A percentile compares a stretch with the other conserved stretches of the same genome.
phyloP scores from a whole-genome alignment of 2,113 vertebrate genomes.

The Excalfactoria chinensis region DNA sequence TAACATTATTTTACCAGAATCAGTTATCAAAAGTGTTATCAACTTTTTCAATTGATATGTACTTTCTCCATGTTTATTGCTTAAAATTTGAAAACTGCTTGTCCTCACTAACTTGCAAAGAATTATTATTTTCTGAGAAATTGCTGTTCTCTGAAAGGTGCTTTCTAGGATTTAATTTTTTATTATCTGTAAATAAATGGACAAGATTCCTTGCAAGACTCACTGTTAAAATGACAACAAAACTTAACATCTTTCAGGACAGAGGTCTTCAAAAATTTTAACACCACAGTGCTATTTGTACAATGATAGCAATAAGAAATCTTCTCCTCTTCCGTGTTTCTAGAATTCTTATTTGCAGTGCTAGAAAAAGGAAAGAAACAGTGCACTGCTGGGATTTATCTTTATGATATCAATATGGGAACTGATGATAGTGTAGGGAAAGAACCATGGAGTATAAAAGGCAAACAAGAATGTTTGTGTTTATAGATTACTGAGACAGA shows the following conservation, averaged over 20 bases:
- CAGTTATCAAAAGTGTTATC: not conserved
- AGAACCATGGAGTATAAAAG: not conserved
- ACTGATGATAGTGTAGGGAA: not conserved
- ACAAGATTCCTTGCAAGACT: not conserved
- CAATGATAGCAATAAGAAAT: not conserved
- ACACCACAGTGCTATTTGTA: not conserved
- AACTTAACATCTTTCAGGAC: not conserved
- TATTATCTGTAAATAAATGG: not conserved
- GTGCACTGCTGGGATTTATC: not conserved
- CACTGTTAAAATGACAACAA: not conserved
- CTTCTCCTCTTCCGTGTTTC: not conserved
- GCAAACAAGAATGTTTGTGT: not conserved
- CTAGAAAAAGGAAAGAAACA: not conserved
- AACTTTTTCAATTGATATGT: not conserved
- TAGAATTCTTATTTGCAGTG: not conserved
- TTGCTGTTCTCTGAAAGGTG: not conserved
- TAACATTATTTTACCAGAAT: not conserved
- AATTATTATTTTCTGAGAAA: not conserved
- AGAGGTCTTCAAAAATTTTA: not conserved
- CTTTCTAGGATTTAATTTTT: not conserved
- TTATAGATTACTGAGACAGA: not conserved
- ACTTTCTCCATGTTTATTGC: not conserved
- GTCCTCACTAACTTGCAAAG: not conserved
- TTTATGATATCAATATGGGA: not conserved
- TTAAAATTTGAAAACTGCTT: not conserved